Evolutionary conservation across 2,888 invertebrate species (phyloP).

Genomic region (Cataglyphis albicans): DNA sequence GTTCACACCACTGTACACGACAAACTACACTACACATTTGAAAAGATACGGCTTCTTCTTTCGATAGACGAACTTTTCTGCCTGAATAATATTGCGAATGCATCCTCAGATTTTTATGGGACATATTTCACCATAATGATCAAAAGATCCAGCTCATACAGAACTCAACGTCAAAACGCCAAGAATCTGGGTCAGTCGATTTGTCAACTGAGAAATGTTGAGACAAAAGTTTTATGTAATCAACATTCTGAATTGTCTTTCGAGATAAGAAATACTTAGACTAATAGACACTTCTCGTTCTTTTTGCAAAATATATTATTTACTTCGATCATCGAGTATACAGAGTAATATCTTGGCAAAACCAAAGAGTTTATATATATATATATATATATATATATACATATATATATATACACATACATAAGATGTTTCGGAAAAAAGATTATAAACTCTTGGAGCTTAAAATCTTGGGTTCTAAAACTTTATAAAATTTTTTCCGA

Average conservation of each 20-base stretch:
- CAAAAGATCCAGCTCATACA: conserved; percentile 66
- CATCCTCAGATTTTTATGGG: conserved; percentile 14
- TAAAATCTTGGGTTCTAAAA: neutral
- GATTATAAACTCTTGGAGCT: neutral
- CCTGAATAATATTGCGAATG: conserved; percentile 31
- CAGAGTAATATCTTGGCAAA: conserved; percentile 76
- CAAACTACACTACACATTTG: conserved; percentile 52
- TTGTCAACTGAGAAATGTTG: conserved; percentile 39
- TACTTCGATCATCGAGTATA: conserved; percentile 59
- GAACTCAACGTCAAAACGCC: conserved; percentile 71
- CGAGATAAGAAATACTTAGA: conserved; percentile 75
- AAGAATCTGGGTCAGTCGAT: conserved; percentile 55
- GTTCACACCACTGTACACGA: conserved; percentile 53
- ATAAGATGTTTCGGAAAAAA: conserved; percentile 28
- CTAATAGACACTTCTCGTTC: conserved; percentile 59
- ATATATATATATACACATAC: conserved; percentile 54
- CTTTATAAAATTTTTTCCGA: conserved; percentile 5
- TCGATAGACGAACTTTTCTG: conserved; percentile 35
- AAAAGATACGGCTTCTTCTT: conserved; percentile 43
- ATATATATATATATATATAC: conserved; percentile 59
- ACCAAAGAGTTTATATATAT: conserved; percentile 76
- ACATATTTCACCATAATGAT: conserved; percentile 18
- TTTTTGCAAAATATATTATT: conserved; percentile 61
- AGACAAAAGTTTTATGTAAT: conserved; percentile 7
- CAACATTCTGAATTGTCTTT: conserved; percentile 69